Percentiles rank a stretch among this genome's conserved stretches.
phyloP scores from a whole-genome alignment of 2,888 invertebrate genomes.

The Parapristionchus giblindavisi region DNA sequence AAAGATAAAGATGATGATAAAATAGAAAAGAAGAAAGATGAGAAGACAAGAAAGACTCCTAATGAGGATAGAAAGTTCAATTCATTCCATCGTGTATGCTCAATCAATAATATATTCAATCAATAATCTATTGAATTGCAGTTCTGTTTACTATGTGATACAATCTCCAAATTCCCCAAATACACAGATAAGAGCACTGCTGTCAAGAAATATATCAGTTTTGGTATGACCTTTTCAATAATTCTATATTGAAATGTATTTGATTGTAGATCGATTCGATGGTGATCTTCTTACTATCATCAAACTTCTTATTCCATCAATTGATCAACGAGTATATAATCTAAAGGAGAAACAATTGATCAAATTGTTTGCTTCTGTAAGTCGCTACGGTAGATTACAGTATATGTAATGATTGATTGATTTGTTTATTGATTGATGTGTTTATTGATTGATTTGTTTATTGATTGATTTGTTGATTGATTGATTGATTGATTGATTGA shows the following conservation, averaged over 20 bases:
- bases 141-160: slow-evolving; percentile 55
- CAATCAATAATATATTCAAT: neutral
- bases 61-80: slow-evolving; percentile 49
- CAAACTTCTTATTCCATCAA: slow-evolving; percentile 83
- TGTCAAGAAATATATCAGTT: slow-evolving; percentile 45
- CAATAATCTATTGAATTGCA: slow-evolving; percentile 20
- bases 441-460: neutral
- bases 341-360: slow-evolving; percentile 89
- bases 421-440: too few species aligned
- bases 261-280: slow-evolving; percentile 42
- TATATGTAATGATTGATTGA: too few species aligned
- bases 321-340: slow-evolving; percentile 86
- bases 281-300: slow-evolving; percentile 77
- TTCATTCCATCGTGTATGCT: slow-evolving; percentile 47
- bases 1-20: slow-evolving; percentile 2
- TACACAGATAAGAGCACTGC: slow-evolving; percentile 48
- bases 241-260: neutral
- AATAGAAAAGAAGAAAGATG: slow-evolving; percentile 6
- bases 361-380: slow-evolving; percentile 80
- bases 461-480: too few species aligned
- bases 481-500: too few species aligned
- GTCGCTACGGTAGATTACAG: too few species aligned
- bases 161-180: slow-evolving; percentile 45
- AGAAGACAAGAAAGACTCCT: slow-evolving; percentile 18
- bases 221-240: slow-evolving; percentile 40